Base-by-base conservation (phyloP, 1,140 invertebrate species). In the Bombus superbus region DNA sequence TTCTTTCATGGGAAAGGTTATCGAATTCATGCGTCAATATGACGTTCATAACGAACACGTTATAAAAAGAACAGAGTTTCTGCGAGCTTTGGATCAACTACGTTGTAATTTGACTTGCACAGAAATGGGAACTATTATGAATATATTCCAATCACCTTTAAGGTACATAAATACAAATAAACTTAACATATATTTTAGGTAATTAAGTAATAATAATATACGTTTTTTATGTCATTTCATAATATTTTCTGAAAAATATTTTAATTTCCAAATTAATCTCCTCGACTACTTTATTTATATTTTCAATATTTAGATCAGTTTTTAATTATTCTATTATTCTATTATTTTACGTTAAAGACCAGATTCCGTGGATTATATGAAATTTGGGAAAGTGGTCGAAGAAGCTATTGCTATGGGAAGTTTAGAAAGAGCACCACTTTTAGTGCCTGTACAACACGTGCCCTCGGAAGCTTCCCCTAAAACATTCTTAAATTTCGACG, bases 401-500 rank as follows among this genome's bases (percentile, higher is more conserved):
- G 97, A 97, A 94, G 96, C 96, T 40, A 96, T 97, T 79, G 96
- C 96, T 4, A 96, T 96, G 84, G 91, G 92, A 74, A 95, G 95
- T 74, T 92, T 97, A 82, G 97, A 97, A 93, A 96, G 96, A 75
- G 95, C 96, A 62, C 96, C 97, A 74, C 95, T 97, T 38, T 93
- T 97, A 42, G 94, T 96, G 68, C 97, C 97, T 0, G 88, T 97
- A 3, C 96, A 96, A 76, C 97, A 97, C 90, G 92, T 97, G 71
- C 96, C 97, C 40, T 96, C 96, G 38, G 91, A 95, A 84, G 96
- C 96, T 88, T 94, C 95, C 87, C 93, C 95, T 28, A 95, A 95
- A 59, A 97, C 96, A 87, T 97, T 97, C 95, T 95, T 97, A 13
- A 97, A 97, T 94, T 97, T 96, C 89, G 96, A 97, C 68, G 97